Percentiles rank a stretch among this genome's conserved stretches.
These are phyloP conservation scores for Echinops telfairi DNA, from an alignment of 2,113 vertebrate species.

Conservation along the genomic window DNA sequence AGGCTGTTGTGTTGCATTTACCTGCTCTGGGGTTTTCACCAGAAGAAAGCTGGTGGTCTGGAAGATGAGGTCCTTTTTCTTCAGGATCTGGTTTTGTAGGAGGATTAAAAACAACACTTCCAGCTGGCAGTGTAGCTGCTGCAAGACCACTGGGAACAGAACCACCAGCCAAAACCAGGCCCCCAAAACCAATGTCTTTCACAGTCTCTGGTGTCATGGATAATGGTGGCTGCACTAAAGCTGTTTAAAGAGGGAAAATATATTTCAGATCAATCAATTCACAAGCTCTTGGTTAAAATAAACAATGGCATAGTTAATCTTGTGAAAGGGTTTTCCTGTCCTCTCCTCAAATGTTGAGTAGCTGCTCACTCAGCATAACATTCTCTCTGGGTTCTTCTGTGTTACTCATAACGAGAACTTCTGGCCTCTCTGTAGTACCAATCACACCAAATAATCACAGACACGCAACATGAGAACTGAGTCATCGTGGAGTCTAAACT, in stretches of 20 bases:
- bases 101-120: slow-evolving; percentile 92
- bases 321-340: background rate
- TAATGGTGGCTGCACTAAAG: slow-evolving; percentile 92
- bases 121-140: slow-evolving; percentile 89
- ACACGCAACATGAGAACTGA: slow-evolving; percentile 29
- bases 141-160: slow-evolving; percentile 86
- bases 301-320: background rate
- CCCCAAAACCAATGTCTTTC: slow-evolving; percentile 93
- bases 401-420: background rate
- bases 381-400: background rate
- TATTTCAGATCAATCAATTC: slow-evolving; percentile 34
- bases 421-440: slow-evolving; percentile 7
- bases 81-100: slow-evolving; percentile 87
- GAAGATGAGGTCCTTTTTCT: slow-evolving; percentile 91
- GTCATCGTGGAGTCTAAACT: background rate
- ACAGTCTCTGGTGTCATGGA: slow-evolving; percentile 91
- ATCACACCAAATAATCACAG: background rate
- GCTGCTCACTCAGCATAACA: background rate
- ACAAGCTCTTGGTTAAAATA: slow-evolving; percentile 3
- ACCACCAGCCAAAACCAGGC: slow-evolving; percentile 92
- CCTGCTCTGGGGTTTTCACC: slow-evolving; percentile 92
- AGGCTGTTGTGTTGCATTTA: slow-evolving; percentile 77
- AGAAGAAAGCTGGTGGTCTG: slow-evolving; percentile 91
- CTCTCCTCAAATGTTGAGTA: background rate
- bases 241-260: slow-evolving; percentile 82